phyloP scores from a whole-genome alignment of 1,140 invertebrate genomes.

The Hylyphantes graminicola region DNA sequence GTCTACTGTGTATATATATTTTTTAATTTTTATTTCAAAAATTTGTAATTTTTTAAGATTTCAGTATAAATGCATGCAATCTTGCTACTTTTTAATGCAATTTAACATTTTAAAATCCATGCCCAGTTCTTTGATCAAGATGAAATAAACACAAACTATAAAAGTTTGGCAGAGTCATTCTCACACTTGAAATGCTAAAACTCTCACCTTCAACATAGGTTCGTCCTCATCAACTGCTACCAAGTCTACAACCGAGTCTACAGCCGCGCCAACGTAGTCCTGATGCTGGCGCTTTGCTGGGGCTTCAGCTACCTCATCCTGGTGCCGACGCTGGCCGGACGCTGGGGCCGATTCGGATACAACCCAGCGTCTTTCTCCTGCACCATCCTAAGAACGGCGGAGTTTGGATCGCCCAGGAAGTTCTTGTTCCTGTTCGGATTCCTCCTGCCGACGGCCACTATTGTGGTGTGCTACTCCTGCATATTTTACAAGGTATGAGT shows the following conservation, averaged over 20 bases:
- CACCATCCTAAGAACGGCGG: conserved; percentile 79
- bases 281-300: conserved; percentile 83
- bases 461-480: conserved; percentile 84
- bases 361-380: conserved; percentile 83
- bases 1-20: no score
- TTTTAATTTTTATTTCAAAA: no score
- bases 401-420: conserved; percentile 82
- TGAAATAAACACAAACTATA: no score
- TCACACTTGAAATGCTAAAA: no score
- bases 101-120: no score
- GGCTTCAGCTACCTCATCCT: conserved; percentile 74
- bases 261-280: conserved; percentile 73
- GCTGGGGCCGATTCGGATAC: conserved; percentile 84
- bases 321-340: conserved; percentile 79
- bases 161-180: no score
- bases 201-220: conserved; percentile 71
- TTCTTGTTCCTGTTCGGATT: conserved; percentile 85
- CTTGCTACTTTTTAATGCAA: no score
- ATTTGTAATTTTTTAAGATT: no score
- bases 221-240: conserved; percentile 83
- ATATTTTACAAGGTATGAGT: conserved; percentile 82
- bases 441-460: conserved; percentile 81
- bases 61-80: no score
- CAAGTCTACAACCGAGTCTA: conserved; percentile 81
- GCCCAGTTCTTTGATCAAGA: no score